Base-by-base conservation (phyloP, 2,797 vertebrate species). In the Podargus strigoides region DNA sequence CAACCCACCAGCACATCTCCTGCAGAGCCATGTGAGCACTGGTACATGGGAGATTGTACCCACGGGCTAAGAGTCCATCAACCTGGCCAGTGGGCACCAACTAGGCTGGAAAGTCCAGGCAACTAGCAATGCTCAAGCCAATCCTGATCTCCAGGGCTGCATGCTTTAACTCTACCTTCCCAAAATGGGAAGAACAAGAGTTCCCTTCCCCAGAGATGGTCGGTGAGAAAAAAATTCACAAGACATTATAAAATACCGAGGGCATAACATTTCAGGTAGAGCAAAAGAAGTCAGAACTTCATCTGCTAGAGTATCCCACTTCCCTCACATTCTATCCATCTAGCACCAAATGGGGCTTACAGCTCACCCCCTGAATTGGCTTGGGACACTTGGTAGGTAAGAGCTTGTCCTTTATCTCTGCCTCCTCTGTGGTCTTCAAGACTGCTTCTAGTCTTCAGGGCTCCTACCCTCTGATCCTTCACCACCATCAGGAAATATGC, bases 21-120 rank as follows among this genome's bases (percentile, higher is more conserved):
- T 5, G 6, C 59, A 77, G 39, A 80, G 62, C 49, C 58, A 81
- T 0, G 0, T 7, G 41, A 32, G 21, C 64, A 52, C 1, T 9
- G 15, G 22, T 15, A 52, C 7, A 17, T 3, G 27, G 34, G 20
- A 58, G 26, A 32, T 58, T 39, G 39, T 11, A 72, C 12, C 8
- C 46, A 30, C 10, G 59, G n/a, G 44, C 13, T 28, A 67, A 42
- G 37, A 80, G 36, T 23, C 21, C 60, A 46, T 16, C 26, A 36
- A 10, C 14, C 32, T 22, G 41, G 46, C n/a, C 32, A 78, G 22
- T 32, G 39, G 49, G 18, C 68, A 84, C 16, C 27, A 64, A 8
- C 14, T 0, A 4, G 69, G 49, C 17, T 58, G 39, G 42, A 82
- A 83, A 89, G 27, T 10, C 22, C 27, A 41, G 19, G 17, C 11